Percentiles rank a stretch among this genome's conserved stretches.
These are phyloP conservation scores for Leucoptera coffeella DNA, from an alignment of 2,888 invertebrate species.

Conservation along the genomic window DNA sequence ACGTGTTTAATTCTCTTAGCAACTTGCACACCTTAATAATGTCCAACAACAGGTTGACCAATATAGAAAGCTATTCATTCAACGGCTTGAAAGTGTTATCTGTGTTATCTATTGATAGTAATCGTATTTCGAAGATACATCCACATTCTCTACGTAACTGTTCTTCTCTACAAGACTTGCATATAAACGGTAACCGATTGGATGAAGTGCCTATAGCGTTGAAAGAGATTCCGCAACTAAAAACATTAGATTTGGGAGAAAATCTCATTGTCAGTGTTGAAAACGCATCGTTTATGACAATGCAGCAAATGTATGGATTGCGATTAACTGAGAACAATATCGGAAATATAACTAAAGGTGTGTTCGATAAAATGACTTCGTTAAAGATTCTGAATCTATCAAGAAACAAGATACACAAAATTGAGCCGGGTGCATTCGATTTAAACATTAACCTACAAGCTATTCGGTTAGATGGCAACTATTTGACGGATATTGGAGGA, in stretches of 20 bases:
- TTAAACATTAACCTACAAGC: constrained; percentile 71
- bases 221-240: constrained; percentile 67
- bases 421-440: constrained; percentile 74
- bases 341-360: constrained; percentile 71
- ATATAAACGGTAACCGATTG: constrained; percentile 76
- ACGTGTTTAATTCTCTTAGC: constrained; percentile 68
- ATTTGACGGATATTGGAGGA: constrained; percentile 69
- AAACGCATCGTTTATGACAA: constrained; percentile 72
- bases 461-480: constrained; percentile 76
- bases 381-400: constrained; percentile 79
- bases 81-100: constrained; percentile 71
- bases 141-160: constrained; percentile 72
- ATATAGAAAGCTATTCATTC: constrained; percentile 69
- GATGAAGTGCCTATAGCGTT: constrained; percentile 69
- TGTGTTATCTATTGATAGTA: constrained; percentile 73
- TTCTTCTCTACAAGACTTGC: constrained; percentile 73
- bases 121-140: constrained; percentile 68
- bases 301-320: constrained; percentile 75
- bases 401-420: constrained; percentile 72
- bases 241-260: constrained; percentile 78
- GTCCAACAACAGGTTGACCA: constrained; percentile 72
- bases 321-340: constrained; percentile 81
- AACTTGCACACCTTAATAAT: constrained; percentile 77
- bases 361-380: constrained; percentile 70
- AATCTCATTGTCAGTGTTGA: constrained; percentile 75